phyloP scores from a whole-genome alignment of 2,113 vertebrate genomes.

The Oplegnathus fasciatus region DNA sequence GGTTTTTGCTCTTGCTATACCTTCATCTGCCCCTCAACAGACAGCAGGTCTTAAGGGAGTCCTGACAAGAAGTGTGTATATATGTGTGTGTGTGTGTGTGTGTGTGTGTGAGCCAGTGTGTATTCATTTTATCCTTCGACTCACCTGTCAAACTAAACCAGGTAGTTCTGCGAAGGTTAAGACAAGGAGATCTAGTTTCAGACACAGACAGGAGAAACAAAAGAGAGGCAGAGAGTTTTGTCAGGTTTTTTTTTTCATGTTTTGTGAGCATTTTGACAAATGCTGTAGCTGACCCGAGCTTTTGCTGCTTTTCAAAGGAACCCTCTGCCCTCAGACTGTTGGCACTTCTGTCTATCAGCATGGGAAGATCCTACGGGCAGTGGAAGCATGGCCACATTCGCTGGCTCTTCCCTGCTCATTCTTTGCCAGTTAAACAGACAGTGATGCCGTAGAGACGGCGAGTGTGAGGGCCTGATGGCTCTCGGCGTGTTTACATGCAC shows the following conservation, averaged over 20 bases:
- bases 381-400: too few relatives aligned
- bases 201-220: constrained; percentile 47
- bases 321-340: constrained; percentile 21
- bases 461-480: neutral
- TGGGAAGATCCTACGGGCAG: too few relatives aligned
- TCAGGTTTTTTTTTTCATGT: constrained; percentile 21
- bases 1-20: constrained; percentile 48
- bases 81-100: neutral
- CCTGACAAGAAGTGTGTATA: constrained; percentile 47
- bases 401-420: neutral
- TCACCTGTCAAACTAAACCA: constrained; percentile 66
- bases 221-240: constrained; percentile 35
- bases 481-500: neutral
- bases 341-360: constrained; percentile 51
- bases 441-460: neutral
- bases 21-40: constrained; percentile 65
- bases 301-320: constrained; percentile 42
- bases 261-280: constrained; percentile 62
- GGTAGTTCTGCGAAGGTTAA: constrained; percentile 68
- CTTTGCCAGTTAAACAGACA: neutral
- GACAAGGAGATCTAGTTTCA: constrained; percentile 62
- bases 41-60: constrained; percentile 69
- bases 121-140: constrained; percentile 55
- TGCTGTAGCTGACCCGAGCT: constrained; percentile 28
- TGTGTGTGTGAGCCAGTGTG: constrained; percentile 3